Evolutionary conservation across 2,888 invertebrate genomes (phyloP), one percentile per base, ranked within the genome.

Genomic region (Muschampia plurimacula): DNA sequence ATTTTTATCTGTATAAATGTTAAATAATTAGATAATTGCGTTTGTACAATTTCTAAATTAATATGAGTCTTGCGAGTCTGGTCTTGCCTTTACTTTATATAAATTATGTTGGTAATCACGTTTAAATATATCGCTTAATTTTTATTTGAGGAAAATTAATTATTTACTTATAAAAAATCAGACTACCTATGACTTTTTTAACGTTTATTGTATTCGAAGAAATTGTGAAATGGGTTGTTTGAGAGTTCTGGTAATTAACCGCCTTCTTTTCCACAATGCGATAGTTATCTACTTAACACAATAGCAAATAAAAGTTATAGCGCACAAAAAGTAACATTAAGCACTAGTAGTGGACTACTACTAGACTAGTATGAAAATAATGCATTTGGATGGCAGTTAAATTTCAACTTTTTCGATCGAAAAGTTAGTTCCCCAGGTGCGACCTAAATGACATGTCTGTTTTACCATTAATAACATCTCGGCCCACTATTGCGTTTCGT

Each of bases 1-100:
- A 64, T 69, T 69, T 64, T 64, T 68, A 68, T 60, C n/a, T 46
- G 10, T 46, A n/a, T 28, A 10, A 67, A 60, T 46, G 32, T 9
- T 13, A 52, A 28, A 44, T 59, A 59, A 41, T 41, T 12, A n/a
- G 10, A 49, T 66, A 15, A n/a, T n/a, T 66, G 55, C 41, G 9
- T 32, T 22, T 44, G 32, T 28, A 44, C 67, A 67, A 57, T 67
- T 67, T 57, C n/a, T 41, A 57, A 39, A 55, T 67, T 52, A 66
- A 55, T 66, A 15, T n/a, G 12, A 15, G 12, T 4, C 9, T 52
- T 15, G 55, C 8, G 22, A 52, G 15, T 10, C 10, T 55, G 36
- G 66, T 52, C 15, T 55, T 39, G 36, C 66, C 55, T 36, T 66
- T 6, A 66, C 2, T 22, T 52, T 28, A 15, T 44, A 39, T 22